These are phyloP conservation scores for Drosophila nannoptera DNA, from an alignment of 1,140 invertebrate genomes.

Conservation along the genomic window DNA sequence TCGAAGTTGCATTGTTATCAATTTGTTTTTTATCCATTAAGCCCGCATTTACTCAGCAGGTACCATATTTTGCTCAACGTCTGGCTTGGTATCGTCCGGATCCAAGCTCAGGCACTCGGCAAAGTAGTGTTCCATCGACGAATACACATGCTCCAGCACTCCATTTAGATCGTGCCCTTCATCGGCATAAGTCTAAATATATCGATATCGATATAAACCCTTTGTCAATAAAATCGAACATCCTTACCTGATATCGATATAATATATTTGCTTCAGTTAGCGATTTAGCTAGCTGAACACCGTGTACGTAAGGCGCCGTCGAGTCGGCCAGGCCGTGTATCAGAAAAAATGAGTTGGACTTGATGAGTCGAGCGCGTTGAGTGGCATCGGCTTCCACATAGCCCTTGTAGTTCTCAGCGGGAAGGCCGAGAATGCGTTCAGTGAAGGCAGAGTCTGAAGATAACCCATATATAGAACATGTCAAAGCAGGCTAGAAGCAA, in stretches of 20 bases:
- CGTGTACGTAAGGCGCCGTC: slow-evolving; percentile 95
- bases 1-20: background rate
- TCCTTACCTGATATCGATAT: slow-evolving; percentile 91
- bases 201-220: too few species aligned
- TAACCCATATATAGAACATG: background rate
- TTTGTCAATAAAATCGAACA: too few species aligned
- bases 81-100: slow-evolving; percentile 82
- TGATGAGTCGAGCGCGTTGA: slow-evolving; percentile 90
- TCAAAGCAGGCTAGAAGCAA: too few species aligned
- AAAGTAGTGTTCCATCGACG: slow-evolving; percentile 91
- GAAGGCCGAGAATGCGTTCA: slow-evolving; percentile 93
- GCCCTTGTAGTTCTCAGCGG: slow-evolving; percentile 93
- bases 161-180: slow-evolving; percentile 88
- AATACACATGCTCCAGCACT: slow-evolving; percentile 90
- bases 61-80: slow-evolving; percentile 72
- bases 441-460: slow-evolving; percentile 94
- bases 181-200: slow-evolving; percentile 87
- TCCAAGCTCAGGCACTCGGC: slow-evolving; percentile 90
- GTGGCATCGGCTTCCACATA: slow-evolving; percentile 95
- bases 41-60: slow-evolving; percentile 61
- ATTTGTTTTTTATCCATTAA: slow-evolving; percentile 5
- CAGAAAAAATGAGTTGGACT: slow-evolving; percentile 91
- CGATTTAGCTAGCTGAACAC: slow-evolving; percentile 91
- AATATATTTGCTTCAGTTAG: slow-evolving; percentile 91
- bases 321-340: slow-evolving; percentile 93